Evolutionary conservation across 2,113 vertebrate species (phyloP), one percentile per base, ranked within the genome.

Genomic region (Gasterosteus nipponicus): DNA sequence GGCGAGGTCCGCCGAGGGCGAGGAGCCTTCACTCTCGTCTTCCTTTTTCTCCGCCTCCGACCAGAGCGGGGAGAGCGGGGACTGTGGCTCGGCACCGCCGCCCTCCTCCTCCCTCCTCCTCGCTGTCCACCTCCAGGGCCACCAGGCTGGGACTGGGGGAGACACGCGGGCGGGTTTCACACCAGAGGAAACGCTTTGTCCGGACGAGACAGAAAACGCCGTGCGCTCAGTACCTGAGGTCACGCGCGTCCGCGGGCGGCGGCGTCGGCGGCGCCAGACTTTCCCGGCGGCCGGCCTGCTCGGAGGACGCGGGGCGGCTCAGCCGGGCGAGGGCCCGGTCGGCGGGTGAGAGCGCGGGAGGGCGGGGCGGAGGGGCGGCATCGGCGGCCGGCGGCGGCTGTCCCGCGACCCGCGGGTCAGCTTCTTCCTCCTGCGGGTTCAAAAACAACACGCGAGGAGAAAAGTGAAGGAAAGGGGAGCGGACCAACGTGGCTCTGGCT

Each of bases 81-180:
- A 71, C 77, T 64, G 85, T 8, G 77, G 57, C 39, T 82, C 76
- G 0, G 19, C 4, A 15, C 85, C 87, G 64, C 95, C 96, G 11
- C 93, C 95, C 57, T 96, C 93, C 0, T 89, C 94, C 70, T 97
- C 95, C 96, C 90, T 33, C 33, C 12, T 94, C 95, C 57, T 96
- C 93, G 0, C 89, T 94, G 73, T 97, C 95, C 6, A 95, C 88
- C 68, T 97, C 96, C 90, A 99, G 89, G 83, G 96, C 95, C 86
- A 98, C 97, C 0, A 97, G 94, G 80, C 95, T 98, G n/a, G 96
- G 96, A 86, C 96, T 97, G 75, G 73, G 77, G 67, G 35, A 58
- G 35, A 38, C 35, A 7, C 35, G 6, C 35, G 5, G 7, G 8
- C 1, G 22, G 22, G 44, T 77, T 53, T 46, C 41, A 47, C 19